Evolutionary conservation across 2,113 vertebrate genomes (phyloP).

Genomic region (Dissostichus mawsoni): DNA sequence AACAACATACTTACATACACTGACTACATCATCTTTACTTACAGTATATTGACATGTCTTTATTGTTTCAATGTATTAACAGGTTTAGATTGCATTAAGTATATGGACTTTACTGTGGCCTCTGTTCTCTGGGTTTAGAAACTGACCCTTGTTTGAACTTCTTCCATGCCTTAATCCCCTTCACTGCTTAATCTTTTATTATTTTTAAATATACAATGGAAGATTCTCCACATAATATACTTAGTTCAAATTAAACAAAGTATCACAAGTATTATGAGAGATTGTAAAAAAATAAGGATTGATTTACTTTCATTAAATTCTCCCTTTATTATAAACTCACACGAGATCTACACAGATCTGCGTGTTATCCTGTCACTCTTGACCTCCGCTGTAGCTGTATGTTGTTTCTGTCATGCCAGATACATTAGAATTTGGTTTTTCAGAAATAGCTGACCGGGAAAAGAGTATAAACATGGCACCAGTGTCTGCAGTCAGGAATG

Average conservation of each 20-base stretch:
- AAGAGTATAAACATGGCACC: slow-evolving; percentile 52
- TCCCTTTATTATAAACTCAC: background rate
- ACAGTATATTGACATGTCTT: background rate
- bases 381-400: slow-evolving; percentile 4
- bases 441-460: slow-evolving; percentile 18
- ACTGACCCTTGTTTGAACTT: background rate
- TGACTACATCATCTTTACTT: background rate
- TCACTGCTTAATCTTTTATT: background rate
- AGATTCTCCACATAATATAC: background rate
- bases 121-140: background rate
- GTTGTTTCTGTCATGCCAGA: slow-evolving; percentile 12
- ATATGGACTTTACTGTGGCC: background rate
- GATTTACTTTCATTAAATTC: background rate
- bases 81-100: too few species aligned
- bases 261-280: background rate
- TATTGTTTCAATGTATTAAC: too few species aligned
- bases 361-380: background rate
- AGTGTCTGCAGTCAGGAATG: slow-evolving; percentile 47
- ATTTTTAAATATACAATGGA: background rate
- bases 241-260: background rate
- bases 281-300: background rate
- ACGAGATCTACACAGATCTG: background rate
- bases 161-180: background rate
- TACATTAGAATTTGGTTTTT: slow-evolving; percentile 9
- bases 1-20: background rate